These are phyloP conservation scores for Orthonychiurus folsomi DNA, from an alignment of 2,888 invertebrate genomes.

Conservation along the genomic window DNA sequence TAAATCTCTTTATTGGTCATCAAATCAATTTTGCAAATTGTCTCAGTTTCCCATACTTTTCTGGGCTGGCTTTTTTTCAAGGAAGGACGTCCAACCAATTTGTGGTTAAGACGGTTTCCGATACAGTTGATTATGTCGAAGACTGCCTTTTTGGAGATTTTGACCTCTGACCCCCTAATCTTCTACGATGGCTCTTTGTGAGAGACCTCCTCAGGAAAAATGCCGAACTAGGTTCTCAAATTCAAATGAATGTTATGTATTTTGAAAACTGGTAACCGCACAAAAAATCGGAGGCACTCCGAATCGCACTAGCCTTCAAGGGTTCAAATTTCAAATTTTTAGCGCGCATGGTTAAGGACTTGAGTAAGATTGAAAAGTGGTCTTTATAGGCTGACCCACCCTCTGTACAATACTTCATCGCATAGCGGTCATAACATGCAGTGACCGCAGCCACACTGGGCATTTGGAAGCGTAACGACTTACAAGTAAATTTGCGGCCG, in stretches of 20 bases:
- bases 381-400: too few relatives aligned
- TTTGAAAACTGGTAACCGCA: neutral
- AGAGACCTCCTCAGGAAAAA: too few relatives aligned
- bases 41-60: too few relatives aligned
- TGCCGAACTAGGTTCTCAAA: too few relatives aligned
- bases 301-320: conserved; percentile 45
- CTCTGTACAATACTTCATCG: conserved; percentile 30
- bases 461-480: neutral
- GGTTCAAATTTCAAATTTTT: conserved; percentile 14
- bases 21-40: too few relatives aligned
- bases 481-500: conserved; percentile 40
- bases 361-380: too few relatives aligned
- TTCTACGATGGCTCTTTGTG: conserved; percentile 30
- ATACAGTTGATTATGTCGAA: too few relatives aligned
- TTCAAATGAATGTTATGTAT: neutral
- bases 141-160: too few relatives aligned
- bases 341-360: conserved; percentile 24
- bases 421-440: conserved; percentile 17
- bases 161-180: too few relatives aligned
- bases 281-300: conserved; percentile 41
- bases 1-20: too few relatives aligned
- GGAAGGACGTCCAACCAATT: too few relatives aligned
- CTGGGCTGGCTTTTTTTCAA: neutral
- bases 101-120: too few relatives aligned
- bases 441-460: neutral